Conservation (phyloP, 2,888 invertebrate species). For the Pediacus dermestoides region DNA sequence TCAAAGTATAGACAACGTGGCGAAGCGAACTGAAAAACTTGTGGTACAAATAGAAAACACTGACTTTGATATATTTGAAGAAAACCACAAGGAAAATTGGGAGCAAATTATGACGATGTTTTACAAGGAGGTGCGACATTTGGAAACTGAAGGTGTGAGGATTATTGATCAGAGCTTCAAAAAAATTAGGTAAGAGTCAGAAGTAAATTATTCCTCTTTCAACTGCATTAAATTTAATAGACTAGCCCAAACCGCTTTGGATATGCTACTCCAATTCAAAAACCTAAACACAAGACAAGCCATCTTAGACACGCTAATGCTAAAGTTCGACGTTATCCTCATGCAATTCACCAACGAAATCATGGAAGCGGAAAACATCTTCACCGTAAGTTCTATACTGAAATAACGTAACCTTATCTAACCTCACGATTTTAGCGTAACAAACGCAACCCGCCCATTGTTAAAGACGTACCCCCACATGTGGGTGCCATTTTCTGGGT, state of each 20-base stretch:
- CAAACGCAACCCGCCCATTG: slow-evolving; percentile 64
- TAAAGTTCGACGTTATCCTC: slow-evolving; percentile 81
- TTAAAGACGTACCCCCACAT: slow-evolving; percentile 74
- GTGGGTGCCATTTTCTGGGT: slow-evolving; percentile 87
- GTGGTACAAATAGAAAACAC: slow-evolving; percentile 72
- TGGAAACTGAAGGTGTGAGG: slow-evolving; percentile 78
- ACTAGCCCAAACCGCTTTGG: slow-evolving; percentile 77
- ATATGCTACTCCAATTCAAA: slow-evolving; percentile 75
- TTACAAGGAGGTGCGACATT: slow-evolving; percentile 65
- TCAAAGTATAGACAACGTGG: slow-evolving; percentile 78
- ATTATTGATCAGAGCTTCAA: slow-evolving; percentile 86
- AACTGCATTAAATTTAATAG: slow-evolving; percentile 43
- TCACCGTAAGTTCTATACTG: slow-evolving; percentile 55
- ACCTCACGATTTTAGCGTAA: slow-evolving; percentile 53
- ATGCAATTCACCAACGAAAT: slow-evolving; percentile 84
- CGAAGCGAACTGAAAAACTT: slow-evolving; percentile 74
- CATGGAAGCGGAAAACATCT: slow-evolving; percentile 64
- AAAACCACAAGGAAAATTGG: slow-evolving; percentile 81
- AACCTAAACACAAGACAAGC: slow-evolving; percentile 71
- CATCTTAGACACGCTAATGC: slow-evolving; percentile 69
- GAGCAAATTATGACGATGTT: slow-evolving; percentile 76
- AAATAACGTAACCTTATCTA: slow-evolving; percentile 7
- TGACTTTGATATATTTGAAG: slow-evolving; percentile 79
- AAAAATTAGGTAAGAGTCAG: slow-evolving; percentile 58
- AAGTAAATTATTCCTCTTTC: neutral